A percentile compares a stretch with the other conserved stretches of the same genome.
phyloP scores from a whole-genome alignment of 2,888 invertebrate genomes.

The Thalpophila matura region DNA sequence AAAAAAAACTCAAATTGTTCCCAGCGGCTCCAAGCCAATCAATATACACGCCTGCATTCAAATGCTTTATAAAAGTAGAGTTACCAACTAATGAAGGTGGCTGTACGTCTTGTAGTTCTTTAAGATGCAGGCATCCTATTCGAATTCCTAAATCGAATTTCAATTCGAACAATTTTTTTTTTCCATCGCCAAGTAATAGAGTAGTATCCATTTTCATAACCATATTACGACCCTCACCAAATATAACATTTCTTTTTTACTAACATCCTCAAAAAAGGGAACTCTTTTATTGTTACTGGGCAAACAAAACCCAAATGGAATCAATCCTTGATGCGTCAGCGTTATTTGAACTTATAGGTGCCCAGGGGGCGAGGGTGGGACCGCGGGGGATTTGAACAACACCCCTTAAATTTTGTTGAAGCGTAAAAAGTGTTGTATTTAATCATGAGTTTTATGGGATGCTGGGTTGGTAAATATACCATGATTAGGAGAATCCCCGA shows the following conservation, averaged over 20 bases:
- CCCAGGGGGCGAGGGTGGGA: constrained; percentile 11
- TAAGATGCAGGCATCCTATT: too few species aligned
- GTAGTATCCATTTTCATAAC: constrained; percentile 28
- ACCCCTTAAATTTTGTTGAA: constrained; percentile 40
- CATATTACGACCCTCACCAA: constrained; percentile 30
- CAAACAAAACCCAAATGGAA: constrained; percentile 54
- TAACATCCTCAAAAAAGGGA: constrained; percentile 27
- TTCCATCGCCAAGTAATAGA: constrained; percentile 8
- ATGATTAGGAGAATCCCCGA: constrained; percentile 16
- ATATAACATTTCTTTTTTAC: constrained; percentile 34
- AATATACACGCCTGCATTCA: too few species aligned
- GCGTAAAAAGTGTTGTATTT: constrained; percentile 45
- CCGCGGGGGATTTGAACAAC: constrained; percentile 15
- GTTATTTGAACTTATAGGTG: constrained; percentile 54
- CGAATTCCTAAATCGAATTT: too few species aligned
- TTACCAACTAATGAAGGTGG: too few species aligned
- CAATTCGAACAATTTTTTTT: background rate
- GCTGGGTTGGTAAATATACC: constrained; percentile 28
- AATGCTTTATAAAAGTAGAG: too few species aligned
- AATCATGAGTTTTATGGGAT: constrained; percentile 43
- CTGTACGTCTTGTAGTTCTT: too few species aligned
- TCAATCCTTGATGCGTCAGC: constrained; percentile 54
- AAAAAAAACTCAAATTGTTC: too few species aligned
- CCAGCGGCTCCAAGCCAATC: too few species aligned
- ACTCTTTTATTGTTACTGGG: constrained; percentile 42